Percentiles rank a stretch among this genome's conserved stretches.
These are phyloP conservation scores for Smutsia gigantea DNA, from an alignment of 2,797 vertebrate genomes.

Conservation along the genomic window DNA sequence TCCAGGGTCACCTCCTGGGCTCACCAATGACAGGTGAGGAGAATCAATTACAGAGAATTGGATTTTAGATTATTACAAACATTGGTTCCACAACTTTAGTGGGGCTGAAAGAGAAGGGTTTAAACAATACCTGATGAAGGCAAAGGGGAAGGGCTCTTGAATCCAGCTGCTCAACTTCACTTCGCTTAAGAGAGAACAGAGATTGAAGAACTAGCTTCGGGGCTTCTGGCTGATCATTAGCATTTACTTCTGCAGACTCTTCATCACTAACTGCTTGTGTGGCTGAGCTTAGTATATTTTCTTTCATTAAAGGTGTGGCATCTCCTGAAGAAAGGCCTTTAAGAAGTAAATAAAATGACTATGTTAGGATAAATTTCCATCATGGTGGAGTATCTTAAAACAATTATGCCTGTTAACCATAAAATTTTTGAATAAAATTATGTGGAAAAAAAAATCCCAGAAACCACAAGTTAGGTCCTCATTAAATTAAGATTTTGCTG, in stretches of 20 bases:
- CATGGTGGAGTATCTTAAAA: not conserved
- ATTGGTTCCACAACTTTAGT: not conserved
- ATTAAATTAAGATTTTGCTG: not conserved
- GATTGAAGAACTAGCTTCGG: constrained; percentile 75
- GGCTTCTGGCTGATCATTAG: constrained; percentile 75
- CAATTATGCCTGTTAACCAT: not conserved
- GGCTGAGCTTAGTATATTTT: constrained; percentile 51
- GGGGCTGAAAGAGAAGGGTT: not conserved
- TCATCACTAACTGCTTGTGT: constrained; percentile 45
- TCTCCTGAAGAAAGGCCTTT: constrained; percentile 73
- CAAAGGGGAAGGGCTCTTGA: constrained; percentile 90
- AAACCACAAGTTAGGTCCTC: constrained; percentile 8
- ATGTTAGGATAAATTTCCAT: not conserved
- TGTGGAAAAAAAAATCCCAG: not conserved
- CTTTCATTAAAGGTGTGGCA: constrained; percentile 69
- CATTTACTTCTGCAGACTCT: constrained; percentile 70
- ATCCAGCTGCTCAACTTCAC: constrained; percentile 86
- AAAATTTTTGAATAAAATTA: constrained; percentile 30
- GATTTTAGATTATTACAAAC: not conserved
- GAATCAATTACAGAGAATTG: not conserved
- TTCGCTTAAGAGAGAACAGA: constrained; percentile 86
- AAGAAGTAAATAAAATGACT: constrained; percentile 50
- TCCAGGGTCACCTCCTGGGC: not conserved
- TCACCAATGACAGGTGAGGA: not conserved
- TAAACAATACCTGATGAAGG: constrained; percentile 93